phyloP scores from a whole-genome alignment of 2,888 invertebrate genomes.

The Sepioteuthis lessoniana region DNA sequence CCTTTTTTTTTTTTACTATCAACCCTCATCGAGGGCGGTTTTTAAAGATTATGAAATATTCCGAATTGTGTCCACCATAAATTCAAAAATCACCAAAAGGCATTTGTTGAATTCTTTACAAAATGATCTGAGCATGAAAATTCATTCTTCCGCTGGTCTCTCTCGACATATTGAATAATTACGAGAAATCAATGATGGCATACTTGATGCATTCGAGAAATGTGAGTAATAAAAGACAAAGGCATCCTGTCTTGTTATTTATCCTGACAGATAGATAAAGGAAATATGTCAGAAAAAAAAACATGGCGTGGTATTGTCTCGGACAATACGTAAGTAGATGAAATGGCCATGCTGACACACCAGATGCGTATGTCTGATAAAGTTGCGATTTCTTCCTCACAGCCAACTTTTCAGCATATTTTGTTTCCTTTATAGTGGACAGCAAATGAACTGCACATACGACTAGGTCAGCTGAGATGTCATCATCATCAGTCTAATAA shows the following conservation, averaged over 20 bases:
- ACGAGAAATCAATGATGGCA: neutral
- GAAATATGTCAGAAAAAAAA: neutral
- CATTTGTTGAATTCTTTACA: neutral
- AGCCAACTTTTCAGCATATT: too few relatives aligned
- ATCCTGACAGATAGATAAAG: neutral
- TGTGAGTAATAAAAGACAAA: neutral
- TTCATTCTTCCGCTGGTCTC: neutral
- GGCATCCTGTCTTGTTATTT: neutral
- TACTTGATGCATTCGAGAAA: neutral
- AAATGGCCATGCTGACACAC: neutral
- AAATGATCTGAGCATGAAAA: neutral
- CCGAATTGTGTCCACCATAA: too few relatives aligned
- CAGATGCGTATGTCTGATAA: neutral
- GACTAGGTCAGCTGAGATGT: too few relatives aligned
- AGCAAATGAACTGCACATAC: too few relatives aligned
- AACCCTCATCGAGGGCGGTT: too few relatives aligned
- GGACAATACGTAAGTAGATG: neutral
- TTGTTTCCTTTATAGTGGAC: too few relatives aligned
- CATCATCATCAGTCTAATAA: too few relatives aligned
- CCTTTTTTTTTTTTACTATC: too few relatives aligned
- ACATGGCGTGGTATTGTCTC: neutral
- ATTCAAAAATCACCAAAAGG: neutral
- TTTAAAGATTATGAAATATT: neutral
- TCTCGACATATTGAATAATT: neutral
- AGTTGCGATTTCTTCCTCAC: too few relatives aligned